Evolutionary conservation across 2,797 vertebrate genomes (phyloP).

Genomic region (Poeciliopsis turneri): DNA sequence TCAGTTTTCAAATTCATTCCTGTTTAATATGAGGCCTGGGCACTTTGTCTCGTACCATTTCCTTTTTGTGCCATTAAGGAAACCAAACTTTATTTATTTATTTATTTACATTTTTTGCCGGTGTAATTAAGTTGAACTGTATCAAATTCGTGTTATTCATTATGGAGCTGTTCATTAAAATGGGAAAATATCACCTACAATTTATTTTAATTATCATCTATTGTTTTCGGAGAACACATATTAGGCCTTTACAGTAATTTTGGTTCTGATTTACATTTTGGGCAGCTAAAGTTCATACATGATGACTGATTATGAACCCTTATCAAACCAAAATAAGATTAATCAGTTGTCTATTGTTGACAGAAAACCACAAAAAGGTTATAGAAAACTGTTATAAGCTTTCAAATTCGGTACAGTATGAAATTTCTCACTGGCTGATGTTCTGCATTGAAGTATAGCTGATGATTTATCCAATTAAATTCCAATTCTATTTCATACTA

Average conservation of each 20-base stretch:
- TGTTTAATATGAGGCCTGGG: neutral
- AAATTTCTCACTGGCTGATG: neutral
- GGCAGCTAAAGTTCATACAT: neutral
- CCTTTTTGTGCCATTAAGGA: neutral
- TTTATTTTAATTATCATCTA: neutral
- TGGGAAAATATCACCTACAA: neutral
- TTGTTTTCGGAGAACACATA: neutral
- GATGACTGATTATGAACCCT: neutral
- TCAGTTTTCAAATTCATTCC: neutral
- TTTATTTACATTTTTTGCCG: no score
- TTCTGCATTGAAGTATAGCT: neutral
- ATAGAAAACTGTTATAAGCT: neutral
- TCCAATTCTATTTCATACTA: neutral
- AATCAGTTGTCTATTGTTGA: neutral
- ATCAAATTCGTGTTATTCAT: neutral
- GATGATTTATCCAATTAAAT: neutral
- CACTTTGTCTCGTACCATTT: neutral
- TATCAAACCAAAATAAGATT: neutral
- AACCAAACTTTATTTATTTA: neutral
- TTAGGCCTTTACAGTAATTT: neutral
- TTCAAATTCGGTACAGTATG: neutral
- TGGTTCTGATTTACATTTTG: neutral
- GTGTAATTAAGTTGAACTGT: neutral
- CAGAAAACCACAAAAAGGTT: neutral
- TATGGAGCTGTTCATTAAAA: neutral